A percentile compares a stretch with the other conserved stretches of the same genome.
Evolutionary conservation across 2,888 invertebrate genomes (phyloP).

Genomic region (Acleris literana): DNA sequence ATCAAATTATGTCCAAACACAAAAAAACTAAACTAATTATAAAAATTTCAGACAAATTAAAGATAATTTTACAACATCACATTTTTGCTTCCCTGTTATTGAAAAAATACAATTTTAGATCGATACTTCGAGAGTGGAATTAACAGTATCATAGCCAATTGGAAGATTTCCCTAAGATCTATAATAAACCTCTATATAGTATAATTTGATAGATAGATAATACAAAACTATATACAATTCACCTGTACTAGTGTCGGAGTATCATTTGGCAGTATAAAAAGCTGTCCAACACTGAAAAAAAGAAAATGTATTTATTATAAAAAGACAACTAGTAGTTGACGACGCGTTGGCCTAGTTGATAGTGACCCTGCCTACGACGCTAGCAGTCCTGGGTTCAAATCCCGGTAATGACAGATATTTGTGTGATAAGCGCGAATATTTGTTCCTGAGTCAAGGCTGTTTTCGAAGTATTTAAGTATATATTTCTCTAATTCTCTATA

Average conservation of each 20-base stretch:
- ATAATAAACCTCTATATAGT: conserved; percentile 28
- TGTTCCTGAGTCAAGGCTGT: no score
- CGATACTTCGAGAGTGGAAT: conserved; percentile 17
- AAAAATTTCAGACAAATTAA: background rate
- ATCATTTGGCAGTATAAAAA: conserved; percentile 80
- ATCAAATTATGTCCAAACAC: no score
- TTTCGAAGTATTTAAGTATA: no score
- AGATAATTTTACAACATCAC: background rate
- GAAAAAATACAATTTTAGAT: conserved; percentile 19
- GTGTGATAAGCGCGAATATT: no score
- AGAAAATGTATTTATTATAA: conserved; percentile 5
- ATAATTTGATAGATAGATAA: conserved; percentile 28
- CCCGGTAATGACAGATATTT: no score
- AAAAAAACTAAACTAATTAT: background rate
- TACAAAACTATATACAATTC: conserved; percentile 29
- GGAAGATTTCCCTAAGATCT: conserved; percentile 29
- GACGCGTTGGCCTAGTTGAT: no score
- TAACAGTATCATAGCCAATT: conserved; percentile 12
- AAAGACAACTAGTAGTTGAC: no score
- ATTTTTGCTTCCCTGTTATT: background rate
- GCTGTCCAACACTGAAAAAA: conserved; percentile 76
- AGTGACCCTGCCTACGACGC: no score
- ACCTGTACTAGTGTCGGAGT: conserved; percentile 66
- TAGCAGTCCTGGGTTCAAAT: no score
- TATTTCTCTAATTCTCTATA: no score